Evolutionary conservation across 35 echinoderm and acorn worm genomes (phyloP).

Genomic region (Amphiura filiformis): DNA sequence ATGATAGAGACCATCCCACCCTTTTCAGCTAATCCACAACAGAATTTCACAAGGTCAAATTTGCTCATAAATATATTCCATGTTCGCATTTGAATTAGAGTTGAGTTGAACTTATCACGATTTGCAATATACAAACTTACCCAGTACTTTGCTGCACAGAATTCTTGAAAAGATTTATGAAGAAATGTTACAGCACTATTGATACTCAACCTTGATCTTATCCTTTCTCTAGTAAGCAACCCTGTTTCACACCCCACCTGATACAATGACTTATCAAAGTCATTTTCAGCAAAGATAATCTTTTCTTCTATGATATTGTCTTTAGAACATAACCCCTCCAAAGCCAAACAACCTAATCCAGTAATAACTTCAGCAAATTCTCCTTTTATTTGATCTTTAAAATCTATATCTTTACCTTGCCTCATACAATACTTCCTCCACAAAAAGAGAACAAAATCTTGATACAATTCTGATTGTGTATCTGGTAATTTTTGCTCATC

Average conservation of each 20-base stretch:
- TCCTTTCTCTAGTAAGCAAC: background rate
- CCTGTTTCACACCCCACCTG: background rate
- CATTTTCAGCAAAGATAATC: background rate
- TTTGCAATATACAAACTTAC: background rate
- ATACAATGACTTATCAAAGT: background rate
- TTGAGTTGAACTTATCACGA: background rate
- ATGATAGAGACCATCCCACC: no score
- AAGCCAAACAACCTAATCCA: background rate
- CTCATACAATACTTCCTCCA: background rate
- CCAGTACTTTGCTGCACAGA: constrained; percentile 22
- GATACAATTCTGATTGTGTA: constrained; percentile 6
- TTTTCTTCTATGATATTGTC: background rate
- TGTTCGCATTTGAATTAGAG: background rate
- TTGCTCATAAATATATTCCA: background rate
- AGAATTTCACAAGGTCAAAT: background rate
- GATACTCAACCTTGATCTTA: background rate
- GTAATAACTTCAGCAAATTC: background rate
- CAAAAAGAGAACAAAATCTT: background rate
- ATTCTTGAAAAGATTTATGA: constrained; percentile 23
- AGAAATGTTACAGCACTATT: background rate
- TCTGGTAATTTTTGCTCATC: background rate
- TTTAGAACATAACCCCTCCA: background rate
- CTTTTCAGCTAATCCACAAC: background rate
- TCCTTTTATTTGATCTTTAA: no score
- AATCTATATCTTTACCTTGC: background rate